A percentile compares a stretch with the other conserved stretches of the same genome.
phyloP scores from a whole-genome alignment of 2,888 invertebrate species.

The Orthosia gracilis region DNA sequence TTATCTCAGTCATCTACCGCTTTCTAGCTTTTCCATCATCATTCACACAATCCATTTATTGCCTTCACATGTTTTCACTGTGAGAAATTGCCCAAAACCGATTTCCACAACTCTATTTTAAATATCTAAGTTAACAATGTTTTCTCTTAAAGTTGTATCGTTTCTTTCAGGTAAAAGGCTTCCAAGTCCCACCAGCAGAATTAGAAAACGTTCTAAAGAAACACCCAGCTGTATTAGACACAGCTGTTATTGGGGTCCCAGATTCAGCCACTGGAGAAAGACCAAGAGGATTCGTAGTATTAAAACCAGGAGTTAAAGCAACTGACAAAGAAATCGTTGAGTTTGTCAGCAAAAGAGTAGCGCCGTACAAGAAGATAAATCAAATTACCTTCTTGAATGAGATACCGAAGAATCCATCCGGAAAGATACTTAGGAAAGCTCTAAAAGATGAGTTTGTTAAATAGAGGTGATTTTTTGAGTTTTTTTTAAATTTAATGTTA shows the following conservation, averaged over 20 bases:
- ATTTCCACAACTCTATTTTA: no score
- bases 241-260: constrained; percentile 95
- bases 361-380: constrained; percentile 94
- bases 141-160: not conserved
- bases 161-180: constrained; percentile 90
- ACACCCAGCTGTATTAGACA: constrained; percentile 94
- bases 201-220: constrained; percentile 94
- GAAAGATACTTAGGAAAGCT: constrained; percentile 94
- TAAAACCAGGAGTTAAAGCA: constrained; percentile 84
- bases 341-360: constrained; percentile 93
- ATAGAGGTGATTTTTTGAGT: constrained; percentile 11
- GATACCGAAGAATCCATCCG: constrained; percentile 95
- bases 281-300: constrained; percentile 94
- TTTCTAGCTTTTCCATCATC: no score
- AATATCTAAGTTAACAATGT: no score
- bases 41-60: no score
- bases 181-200: constrained; percentile 97
- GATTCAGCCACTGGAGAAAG: constrained; percentile 93
- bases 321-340: constrained; percentile 91
- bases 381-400: constrained; percentile 92
- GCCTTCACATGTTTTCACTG: no score
- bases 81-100: no score
- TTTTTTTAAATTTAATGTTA: not conserved
- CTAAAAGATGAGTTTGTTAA: constrained; percentile 82
- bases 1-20: no score